Evolutionary conservation across 2,888 invertebrate species (phyloP), one percentile per base, ranked within the genome.

Genomic region (Platycheirus albimanus): DNA sequence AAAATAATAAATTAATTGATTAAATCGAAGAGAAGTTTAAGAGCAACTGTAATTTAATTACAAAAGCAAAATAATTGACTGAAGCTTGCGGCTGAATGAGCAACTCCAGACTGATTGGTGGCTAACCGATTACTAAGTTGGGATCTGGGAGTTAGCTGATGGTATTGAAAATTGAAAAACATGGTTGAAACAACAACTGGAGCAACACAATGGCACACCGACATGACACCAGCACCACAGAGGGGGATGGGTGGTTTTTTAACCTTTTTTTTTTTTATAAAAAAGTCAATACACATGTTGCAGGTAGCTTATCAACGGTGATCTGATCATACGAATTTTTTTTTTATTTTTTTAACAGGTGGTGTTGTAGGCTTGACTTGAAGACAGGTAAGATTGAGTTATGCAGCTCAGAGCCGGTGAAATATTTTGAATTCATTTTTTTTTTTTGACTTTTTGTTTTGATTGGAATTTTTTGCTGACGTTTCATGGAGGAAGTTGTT

Each of bases 101-200:
- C 66, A 67, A 61, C 67, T 72, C 71, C 61, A 77, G 71, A 77
- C 81, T 67, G 81, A 71, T 72, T 77, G 71, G 67, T 77, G 67
- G 71, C 54, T 66, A 76, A 70, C 51, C 71, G 77, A 67, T 77
- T 47, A 71, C 71, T 72, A 63, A 67, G 66, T 33, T 61, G 30
- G 45, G 71, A 67, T 61, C 24, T 61, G 30, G 45, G 71, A 67
- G 45, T 67, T 49, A 47, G 47, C 52, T 41, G 64, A 61, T 67
- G 67, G 28, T n/a, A 30, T 38, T 49, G 47, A 33, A n/a, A n/a
- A n/a, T n/a, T n/a, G n/a, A n/a, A n/a, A n/a, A 58, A 47, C 30
- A 70, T 47, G 66, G 58, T 52, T 49, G 47, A 52, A 52, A 41
- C 61, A 52, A 41, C 61, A 71, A 76, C 63, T 64, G 51, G 58